These are phyloP conservation scores for Mnemiopsis leidyi DNA, from an alignment of 37 sponge, comb jelly and placozoan genomes.

Conservation along the genomic window DNA sequence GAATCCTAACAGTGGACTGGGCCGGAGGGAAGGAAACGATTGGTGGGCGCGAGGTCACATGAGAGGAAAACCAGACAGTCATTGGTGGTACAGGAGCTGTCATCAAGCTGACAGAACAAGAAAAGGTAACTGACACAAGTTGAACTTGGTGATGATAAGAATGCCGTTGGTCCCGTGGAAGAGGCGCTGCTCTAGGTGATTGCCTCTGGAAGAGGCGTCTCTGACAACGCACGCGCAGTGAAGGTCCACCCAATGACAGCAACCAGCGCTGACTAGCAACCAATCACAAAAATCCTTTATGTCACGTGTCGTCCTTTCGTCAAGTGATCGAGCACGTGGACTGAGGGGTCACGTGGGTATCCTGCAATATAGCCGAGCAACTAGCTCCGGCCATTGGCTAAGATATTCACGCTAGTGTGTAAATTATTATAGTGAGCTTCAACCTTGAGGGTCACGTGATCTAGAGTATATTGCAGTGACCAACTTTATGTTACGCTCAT, in stretches of 20 bases:
- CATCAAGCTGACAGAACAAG: constrained; percentile 33
- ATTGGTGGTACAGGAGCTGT: neutral
- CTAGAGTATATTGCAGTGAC: neutral
- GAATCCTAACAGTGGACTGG: neutral
- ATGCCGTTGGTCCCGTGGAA: neutral
- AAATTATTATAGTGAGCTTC: neutral
- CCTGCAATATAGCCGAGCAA: neutral
- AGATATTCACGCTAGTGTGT: neutral
- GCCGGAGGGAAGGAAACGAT: neutral
- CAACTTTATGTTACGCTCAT: neutral
- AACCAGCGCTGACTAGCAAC: neutral
- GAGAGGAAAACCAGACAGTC: neutral
- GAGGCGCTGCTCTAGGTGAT: neutral
- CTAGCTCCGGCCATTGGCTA: neutral
- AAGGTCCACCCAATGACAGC: neutral
- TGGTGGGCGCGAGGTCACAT: neutral
- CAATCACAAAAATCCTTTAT: neutral
- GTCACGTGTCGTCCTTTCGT: neutral
- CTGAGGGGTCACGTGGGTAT: neutral
- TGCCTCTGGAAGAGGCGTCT: neutral
- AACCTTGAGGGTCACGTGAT: neutral
- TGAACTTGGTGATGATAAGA: constrained; percentile 22
- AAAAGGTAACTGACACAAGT: constrained; percentile 39
- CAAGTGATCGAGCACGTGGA: neutral
- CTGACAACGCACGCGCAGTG: constrained; percentile 10